Percentiles rank a stretch among this genome's conserved stretches.
Conservation (phyloP, 2,888 invertebrate genomes). For the Eurytoma adleriae region DNA sequence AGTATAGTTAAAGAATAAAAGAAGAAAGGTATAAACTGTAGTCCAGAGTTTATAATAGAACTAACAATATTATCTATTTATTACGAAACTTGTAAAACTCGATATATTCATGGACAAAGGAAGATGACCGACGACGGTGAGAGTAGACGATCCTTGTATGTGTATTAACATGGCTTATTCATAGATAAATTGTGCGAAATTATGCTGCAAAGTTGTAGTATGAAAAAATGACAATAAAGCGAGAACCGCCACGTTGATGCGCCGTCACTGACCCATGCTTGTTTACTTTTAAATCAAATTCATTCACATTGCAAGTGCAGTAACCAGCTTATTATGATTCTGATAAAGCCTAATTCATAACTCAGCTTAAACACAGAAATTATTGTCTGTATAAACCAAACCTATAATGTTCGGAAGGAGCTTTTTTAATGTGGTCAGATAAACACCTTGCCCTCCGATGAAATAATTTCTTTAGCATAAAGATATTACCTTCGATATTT, state of each 20-base stretch:
- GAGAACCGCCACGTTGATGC: constrained; percentile 64
- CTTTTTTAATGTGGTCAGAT: background rate
- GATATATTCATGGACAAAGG: constrained; percentile 55
- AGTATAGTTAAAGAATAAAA: constrained; percentile 66
- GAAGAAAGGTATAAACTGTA: constrained; percentile 63
- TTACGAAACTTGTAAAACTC: constrained; percentile 64
- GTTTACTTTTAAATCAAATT: background rate
- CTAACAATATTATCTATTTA: constrained; percentile 68
- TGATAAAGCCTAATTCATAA: too few species aligned
- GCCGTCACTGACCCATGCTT: constrained; percentile 32
- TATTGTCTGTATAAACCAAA: too few species aligned
- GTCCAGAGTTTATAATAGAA: constrained; percentile 62
- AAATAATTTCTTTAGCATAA: background rate
- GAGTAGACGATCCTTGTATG: constrained; percentile 16
- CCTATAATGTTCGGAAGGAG: too few species aligned
- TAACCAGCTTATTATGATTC: too few species aligned
- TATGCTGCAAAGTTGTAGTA: constrained; percentile 58
- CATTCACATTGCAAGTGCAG: too few species aligned
- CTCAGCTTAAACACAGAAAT: too few species aligned
- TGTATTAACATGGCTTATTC: constrained; percentile 44
- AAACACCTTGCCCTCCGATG: constrained; percentile 28
- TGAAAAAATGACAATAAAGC: constrained; percentile 72
- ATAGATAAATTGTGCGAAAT: constrained; percentile 39
- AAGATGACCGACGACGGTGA: constrained; percentile 29
- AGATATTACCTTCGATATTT: constrained; percentile 41